Evolutionary conservation across 2,888 invertebrate genomes (phyloP).

Genomic region (Pogonocherus hispidulus): DNA sequence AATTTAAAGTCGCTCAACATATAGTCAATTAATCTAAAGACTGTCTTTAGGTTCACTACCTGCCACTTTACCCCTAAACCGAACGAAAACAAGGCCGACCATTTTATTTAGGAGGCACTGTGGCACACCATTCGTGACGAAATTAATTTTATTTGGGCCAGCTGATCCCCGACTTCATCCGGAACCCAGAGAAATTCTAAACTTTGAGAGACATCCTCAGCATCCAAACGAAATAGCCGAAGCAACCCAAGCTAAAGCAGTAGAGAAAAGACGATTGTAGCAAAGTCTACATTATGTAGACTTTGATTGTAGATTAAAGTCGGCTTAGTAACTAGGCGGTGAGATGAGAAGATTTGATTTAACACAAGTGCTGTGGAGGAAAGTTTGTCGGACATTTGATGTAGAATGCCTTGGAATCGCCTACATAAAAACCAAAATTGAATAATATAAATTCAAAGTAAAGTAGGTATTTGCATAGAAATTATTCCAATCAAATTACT

Average conservation of each 20-base stretch:
- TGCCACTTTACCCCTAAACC: neutral
- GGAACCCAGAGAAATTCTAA: slow-evolving; percentile 4
- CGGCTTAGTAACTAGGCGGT: slow-evolving; percentile 8
- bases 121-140: neutral
- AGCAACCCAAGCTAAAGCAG: neutral
- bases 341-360: neutral
- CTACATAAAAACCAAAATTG: neutral
- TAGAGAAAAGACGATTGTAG: slow-evolving; percentile 7
- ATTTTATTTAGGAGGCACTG: neutral
- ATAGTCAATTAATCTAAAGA: too few relatives aligned
- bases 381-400: neutral
- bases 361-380: neutral
- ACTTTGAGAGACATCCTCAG: slow-evolving; percentile 2
- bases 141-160: slow-evolving; percentile 12
- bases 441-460: too few relatives aligned
- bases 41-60: neutral
- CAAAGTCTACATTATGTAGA: too few relatives aligned
- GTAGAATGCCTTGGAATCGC: neutral
- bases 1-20: too few relatives aligned
- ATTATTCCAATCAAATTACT: too few relatives aligned
- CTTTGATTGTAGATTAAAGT: neutral
- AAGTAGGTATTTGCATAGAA: too few relatives aligned
- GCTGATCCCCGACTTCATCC: neutral
- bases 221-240: slow-evolving; percentile 12
- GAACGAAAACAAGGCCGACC: neutral